Base-by-base conservation (phyloP, 2,888 invertebrate species). In the Corythucha ciliata region DNA sequence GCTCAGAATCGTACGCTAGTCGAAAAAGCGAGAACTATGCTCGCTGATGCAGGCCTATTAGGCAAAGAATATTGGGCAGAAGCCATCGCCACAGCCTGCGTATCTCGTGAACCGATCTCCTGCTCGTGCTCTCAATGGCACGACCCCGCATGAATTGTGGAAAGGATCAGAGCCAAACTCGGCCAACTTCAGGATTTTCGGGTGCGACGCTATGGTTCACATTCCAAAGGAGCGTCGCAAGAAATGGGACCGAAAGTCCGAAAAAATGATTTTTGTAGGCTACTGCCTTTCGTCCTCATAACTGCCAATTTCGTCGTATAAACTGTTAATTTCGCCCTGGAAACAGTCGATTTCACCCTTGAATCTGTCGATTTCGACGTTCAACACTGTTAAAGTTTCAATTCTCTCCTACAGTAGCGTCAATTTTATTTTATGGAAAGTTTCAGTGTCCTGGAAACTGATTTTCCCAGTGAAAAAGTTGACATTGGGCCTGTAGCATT, bases 21-120 rank as follows among this genome's bases (percentile, higher is more conserved):
- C 5, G 55, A 55, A 46, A 49, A 54, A 25, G 55, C 48, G 10
- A 29, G 53, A 14, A 12, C 25, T 20, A 52, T 54, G 52, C 14
- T 54, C 10, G 20, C 33, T 25, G 51, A 37, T 20, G 14, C 54
- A 16, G 24, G 39, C 10, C 21, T 52, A 3, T n/a, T n/a, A n/a
- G 24, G 25, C 12, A 40, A 24, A 36, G 41, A 54, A 21, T 41
- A 47, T 10, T 54, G 54, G 48, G 48, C 40, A 6, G 54, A 52
- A 36, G 47, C 54, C 2, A 20, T 54, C 7, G 5, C n/a, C 16
- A 34, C 32, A 22, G 48, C n/a, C 51, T 21, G 37, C 51, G 5
- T 51, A 40, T 12, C 18, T 54, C 3, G 32, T 27, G 4, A 54
- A 54, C 22, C n/a, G 48, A 36, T 36, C 33, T 6, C 54, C 54